A percentile compares a stretch with the other conserved stretches of the same genome.
phyloP scores from a whole-genome alignment of 2,113 vertebrate species.

The Fregata magnificens region DNA sequence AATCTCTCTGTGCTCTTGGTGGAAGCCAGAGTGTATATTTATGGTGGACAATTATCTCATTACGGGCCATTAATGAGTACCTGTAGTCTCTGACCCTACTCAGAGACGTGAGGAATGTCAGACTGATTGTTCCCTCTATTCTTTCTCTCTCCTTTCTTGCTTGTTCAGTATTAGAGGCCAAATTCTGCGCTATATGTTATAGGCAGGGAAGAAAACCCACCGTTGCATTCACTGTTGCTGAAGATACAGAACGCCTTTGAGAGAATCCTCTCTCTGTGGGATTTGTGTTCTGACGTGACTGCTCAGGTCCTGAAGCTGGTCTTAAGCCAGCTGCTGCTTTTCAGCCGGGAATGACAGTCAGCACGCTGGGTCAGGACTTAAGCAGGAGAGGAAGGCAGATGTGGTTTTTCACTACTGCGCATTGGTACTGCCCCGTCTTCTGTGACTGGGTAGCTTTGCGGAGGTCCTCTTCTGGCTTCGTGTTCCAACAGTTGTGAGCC shows the following conservation, averaged over 20 bases:
- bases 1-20: not conserved
- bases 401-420: accelerated
- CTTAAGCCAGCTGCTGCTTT: not conserved
- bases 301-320: not conserved
- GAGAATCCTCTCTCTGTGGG: not conserved
- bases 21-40: not conserved
- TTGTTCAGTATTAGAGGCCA: not conserved
- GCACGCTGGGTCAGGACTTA: accelerated
- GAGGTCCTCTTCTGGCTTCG: not conserved
- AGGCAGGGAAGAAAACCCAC: not conserved
- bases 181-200: accelerated
- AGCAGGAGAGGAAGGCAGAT: not conserved
- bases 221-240: accelerated
- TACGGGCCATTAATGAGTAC: not conserved
- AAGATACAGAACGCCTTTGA: not conserved
- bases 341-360: not conserved
- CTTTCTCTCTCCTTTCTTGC: not conserved
- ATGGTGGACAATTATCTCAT: not conserved
- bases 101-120: not conserved
- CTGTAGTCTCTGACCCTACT: not conserved
- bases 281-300: not conserved
- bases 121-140: not conserved
- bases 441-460: accelerated
- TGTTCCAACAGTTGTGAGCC: not conserved
- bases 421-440: not conserved